Conservation (phyloP, 2,888 invertebrate genomes). For the Cecidostiba fungosa region DNA sequence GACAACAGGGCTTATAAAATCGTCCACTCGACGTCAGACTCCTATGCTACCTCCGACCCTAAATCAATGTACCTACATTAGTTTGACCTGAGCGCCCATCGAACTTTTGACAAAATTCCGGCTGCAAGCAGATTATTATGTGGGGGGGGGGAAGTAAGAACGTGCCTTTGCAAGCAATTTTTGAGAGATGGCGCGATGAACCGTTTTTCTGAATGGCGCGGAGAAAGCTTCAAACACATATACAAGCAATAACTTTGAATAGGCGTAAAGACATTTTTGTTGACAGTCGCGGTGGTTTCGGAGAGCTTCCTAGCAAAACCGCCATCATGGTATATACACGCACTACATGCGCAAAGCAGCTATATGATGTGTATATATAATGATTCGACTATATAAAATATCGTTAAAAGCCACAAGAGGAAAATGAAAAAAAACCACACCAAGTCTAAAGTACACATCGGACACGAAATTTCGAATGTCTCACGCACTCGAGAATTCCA, state of each 20-base stretch:
- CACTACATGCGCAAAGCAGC: not conserved
- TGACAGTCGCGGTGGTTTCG: not conserved
- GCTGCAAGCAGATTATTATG: too few species aligned
- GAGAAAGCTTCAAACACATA: not conserved
- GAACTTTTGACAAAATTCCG: not conserved
- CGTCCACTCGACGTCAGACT: not conserved
- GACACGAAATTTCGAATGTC: conserved; percentile 11
- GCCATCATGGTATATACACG: not conserved
- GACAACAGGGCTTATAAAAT: not conserved
- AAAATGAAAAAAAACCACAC: not conserved
- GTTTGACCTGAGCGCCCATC: not conserved
- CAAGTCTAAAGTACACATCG: conserved; percentile 7
- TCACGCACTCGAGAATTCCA: not conserved
- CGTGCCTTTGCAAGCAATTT: too few species aligned
- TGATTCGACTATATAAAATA: not conserved
- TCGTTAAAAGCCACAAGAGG: not conserved
- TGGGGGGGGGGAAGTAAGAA: too few species aligned
- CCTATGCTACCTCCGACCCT: not conserved
- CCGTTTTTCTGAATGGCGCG: not conserved
- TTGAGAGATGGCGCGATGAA: not conserved
- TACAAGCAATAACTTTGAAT: not conserved
- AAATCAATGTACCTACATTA: not conserved
- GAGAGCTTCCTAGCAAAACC: not conserved
- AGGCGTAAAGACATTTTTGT: not conserved
- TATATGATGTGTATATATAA: not conserved